Evolutionary conservation across 2,797 vertebrate genomes (phyloP), one percentile per base, ranked within the genome.

Genomic region (Diplodus sargus): DNA sequence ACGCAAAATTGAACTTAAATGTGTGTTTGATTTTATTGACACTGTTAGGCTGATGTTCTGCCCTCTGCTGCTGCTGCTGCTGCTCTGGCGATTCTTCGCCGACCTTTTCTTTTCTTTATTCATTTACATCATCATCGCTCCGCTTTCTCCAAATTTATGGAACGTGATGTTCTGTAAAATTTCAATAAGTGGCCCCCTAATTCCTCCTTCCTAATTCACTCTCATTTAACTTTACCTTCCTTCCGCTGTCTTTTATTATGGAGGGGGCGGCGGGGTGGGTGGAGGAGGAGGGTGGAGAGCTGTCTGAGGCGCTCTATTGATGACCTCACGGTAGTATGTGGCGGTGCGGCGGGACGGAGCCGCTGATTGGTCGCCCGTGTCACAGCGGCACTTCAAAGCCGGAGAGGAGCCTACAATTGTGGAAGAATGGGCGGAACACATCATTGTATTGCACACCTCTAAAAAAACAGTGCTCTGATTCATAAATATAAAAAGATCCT

Each of bases 401-500:
- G 86, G 90, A 96, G 95, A 96, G 97, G 97, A 97, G 97, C 96
- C 97, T 98, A 97, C 97, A 97, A 97, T 97, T 96, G 98, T 96
- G 97, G 96, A 95, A 97, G 96, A 96, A 98, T 97, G 98, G 97
- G 98, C 97, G 98, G 97, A 97, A 96, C 97, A 94, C 97, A 96
- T 97, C 97, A 98, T 98, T 98, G 98, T 97, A 97, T 98, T 97
- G 97, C 97, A 97, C 97, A 98, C 97, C 98, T 98, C 97, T 97
- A 97, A 98, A 98, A 97, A 98, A 97, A 97, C 97, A 96, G 94
- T 94, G 97, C 97, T 98, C 96, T 96, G 97, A 98, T 98, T 98
- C 98, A 98, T 99, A 98, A 97, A 98, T 99, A 99, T 97, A 98
- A 98, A 99, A 97, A 97, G 97, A 98, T 98, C 97, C 97, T 98